These are phyloP conservation scores for Cheirogaleus medius DNA, from an alignment of 2,113 vertebrate species.

Conservation along the genomic window DNA sequence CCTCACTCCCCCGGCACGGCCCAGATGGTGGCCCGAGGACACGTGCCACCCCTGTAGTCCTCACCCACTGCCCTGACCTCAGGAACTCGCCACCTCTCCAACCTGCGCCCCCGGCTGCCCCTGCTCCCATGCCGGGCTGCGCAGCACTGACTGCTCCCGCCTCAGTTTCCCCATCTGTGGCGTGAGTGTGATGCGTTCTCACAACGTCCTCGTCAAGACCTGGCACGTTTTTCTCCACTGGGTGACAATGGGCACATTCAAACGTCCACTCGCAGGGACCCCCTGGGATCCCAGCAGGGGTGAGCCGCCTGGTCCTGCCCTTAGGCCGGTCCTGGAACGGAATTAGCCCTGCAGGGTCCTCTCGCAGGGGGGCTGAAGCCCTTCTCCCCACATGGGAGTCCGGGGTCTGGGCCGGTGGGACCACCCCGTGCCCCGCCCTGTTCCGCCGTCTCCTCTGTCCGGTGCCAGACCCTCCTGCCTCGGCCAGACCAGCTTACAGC, in stretches of 20 bases:
- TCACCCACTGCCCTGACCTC: not conserved
- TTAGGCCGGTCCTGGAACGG: not conserved
- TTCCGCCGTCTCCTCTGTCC: too few species aligned
- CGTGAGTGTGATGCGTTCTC: fast-evolving
- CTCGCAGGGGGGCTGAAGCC: not conserved
- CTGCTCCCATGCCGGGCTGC: not conserved
- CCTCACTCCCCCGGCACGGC: fast-evolving
- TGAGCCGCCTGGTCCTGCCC: not conserved
- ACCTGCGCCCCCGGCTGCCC: too few species aligned
- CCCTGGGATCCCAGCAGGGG: not conserved
- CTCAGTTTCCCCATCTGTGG: not conserved
- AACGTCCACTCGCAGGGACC: fast-evolving
- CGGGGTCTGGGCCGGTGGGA: fast-evolving
- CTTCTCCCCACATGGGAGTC: not conserved
- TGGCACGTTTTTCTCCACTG: not conserved
- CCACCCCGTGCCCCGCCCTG: not conserved
- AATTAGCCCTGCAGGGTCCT: not conserved
- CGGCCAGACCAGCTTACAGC: fast-evolving
- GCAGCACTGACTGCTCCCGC: not conserved
- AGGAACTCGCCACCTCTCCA: not conserved
- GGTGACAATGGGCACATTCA: fast-evolving
- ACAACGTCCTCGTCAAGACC: not conserved
- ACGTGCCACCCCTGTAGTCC: too few species aligned
- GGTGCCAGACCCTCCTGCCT: not conserved
- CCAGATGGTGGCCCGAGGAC: not conserved